Percentiles rank a stretch among this genome's conserved stretches.
phyloP scores from a whole-genome alignment of 2,113 vertebrate species.

The Carlito syrichta region DNA sequence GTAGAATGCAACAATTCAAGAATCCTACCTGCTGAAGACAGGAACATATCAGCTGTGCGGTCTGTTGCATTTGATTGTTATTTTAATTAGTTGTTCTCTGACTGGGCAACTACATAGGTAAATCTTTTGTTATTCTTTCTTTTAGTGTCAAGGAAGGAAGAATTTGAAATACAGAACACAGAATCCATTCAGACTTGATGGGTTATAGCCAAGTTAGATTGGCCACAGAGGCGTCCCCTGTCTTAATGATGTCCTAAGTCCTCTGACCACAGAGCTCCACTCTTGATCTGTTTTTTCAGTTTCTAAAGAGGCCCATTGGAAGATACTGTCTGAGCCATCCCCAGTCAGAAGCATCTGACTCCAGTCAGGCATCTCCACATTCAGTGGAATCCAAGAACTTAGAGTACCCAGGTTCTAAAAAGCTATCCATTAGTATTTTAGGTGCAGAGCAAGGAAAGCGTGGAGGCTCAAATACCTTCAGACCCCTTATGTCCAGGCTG shows the following conservation, averaged over 20 bases:
- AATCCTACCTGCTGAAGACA: background rate
- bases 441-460: background rate
- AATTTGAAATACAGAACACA: background rate
- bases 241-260: background rate
- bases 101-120: background rate
- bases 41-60: background rate
- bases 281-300: background rate
- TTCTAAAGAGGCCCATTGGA: background rate
- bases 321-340: background rate
- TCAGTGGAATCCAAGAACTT: background rate
- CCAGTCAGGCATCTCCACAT: conserved; percentile 29
- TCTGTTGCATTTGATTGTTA: background rate
- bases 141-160: background rate
- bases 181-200: background rate
- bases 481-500: background rate
- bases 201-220: background rate
- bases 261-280: background rate
- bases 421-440: conserved; percentile 52
- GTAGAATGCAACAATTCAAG: conserved; percentile 14
- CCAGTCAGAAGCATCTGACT: background rate
- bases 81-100: background rate
- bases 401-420: background rate
- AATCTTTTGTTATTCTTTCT: background rate
- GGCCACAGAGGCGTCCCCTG: background rate
- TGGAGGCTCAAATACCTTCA: background rate